phyloP scores from a whole-genome alignment of 2,797 vertebrate species.

The Distichodus sexfasciatus region DNA sequence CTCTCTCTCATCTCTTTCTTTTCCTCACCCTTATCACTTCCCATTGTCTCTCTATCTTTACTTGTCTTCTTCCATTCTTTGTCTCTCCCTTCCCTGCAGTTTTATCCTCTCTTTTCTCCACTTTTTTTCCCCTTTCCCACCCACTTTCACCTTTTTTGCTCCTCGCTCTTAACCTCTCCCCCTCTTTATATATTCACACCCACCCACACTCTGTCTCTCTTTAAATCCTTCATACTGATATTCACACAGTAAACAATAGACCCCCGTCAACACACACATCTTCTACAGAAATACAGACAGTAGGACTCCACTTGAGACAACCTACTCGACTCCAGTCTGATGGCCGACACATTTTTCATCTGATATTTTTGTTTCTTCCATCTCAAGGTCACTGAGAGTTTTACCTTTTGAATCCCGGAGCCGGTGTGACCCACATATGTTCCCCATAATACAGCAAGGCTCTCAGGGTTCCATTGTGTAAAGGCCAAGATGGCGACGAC shows the following conservation, averaged over 20 bases:
- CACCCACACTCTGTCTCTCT: neutral
- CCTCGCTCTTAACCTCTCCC: too few species aligned
- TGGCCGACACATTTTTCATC: neutral
- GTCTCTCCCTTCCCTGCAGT: too few species aligned
- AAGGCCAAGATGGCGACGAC: neutral
- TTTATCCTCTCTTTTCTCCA: too few species aligned
- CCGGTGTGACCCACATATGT: neutral
- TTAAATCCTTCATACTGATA: neutral
- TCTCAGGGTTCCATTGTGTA: neutral
- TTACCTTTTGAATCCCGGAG: neutral
- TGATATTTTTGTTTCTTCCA: neutral
- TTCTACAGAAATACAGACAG: slow-evolving; percentile 2
- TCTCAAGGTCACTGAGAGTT: neutral
- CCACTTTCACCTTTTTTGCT: too few species aligned
- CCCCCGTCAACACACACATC: neutral
- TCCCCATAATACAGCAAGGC: neutral
- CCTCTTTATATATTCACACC: too few species aligned
- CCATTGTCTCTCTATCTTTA: too few species aligned
- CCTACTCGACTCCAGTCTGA: neutral
- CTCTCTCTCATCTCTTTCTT: too few species aligned
- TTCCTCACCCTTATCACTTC: too few species aligned
- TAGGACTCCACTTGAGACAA: neutral
- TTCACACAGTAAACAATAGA: neutral
- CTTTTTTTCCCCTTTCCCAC: too few species aligned
- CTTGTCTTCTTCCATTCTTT: too few species aligned